Base-by-base conservation (phyloP, 2,888 invertebrate species). In the Diarsia dahlii region DNA sequence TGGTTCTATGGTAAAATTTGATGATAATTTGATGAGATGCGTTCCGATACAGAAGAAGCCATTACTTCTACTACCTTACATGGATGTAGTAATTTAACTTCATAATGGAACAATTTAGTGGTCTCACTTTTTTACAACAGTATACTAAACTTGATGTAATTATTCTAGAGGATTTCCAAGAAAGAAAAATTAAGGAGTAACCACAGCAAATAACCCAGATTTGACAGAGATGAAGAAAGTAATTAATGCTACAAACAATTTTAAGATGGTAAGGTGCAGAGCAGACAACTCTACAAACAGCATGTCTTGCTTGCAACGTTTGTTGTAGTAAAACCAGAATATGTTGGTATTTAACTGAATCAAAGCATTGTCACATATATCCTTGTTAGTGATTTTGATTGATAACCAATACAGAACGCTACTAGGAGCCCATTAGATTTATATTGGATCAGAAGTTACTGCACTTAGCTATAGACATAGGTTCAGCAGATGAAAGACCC, bases 261-360 rank as follows among this genome's bases (percentile, higher is more conserved):
- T 56, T 45, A 13, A 9, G 18, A 52, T 56, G 15, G 13, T 56
- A 13, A 4, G 28, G 2, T 45, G 28, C 28, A 28, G 13, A 10
- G 8, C 20, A 60, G 54, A 15, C 66, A 67, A 64, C 65, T 56
- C 70, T 78, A 78, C 6, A 48, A 67, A 52, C 66, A 64, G 39
- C n/a, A 8, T 34, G 54, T 58, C 65, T 81, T 73, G 78, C 76
- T 60, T 54, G 81, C 23, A 71, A 84, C 63, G 84, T 86, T 85
- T 78, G 76, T 77, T 80, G 80, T 72, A 63, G 66, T 77, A 68
- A 77, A 80, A 74, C 66, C 56, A 75, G 77, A 77, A 67, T 76
- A 74, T 76, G 63, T 76, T 72, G 63, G 69, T 74, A 68, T 75
- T 74, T 70, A 75, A 58, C 69, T 73, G 48, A 70, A 77, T 68